Base-by-base conservation (phyloP, 2,888 invertebrate genomes). In the Cremastobaeus sp. region DNA sequence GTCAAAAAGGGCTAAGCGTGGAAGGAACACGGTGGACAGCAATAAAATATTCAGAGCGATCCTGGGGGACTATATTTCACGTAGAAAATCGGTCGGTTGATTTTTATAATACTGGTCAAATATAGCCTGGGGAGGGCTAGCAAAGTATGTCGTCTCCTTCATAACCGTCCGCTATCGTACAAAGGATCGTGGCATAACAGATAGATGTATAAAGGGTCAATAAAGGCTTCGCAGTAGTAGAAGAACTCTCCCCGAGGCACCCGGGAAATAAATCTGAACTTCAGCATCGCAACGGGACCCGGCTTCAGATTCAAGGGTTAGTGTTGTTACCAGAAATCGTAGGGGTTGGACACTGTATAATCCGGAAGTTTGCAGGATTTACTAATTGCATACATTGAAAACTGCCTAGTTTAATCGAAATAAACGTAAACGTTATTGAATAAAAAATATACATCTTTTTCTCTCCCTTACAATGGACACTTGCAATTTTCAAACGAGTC, bases 61-160 rank as follows among this genome's bases (percentile, higher is more conserved):
- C 81, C 82, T 83, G 73, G 76, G 86, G 86, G 85, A 81, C 82
- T 82, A 87, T 87, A 87, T 86, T 87, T 87, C 84, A 87, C 82
- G 83, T 82, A 85, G 86, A 84, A 87, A 87, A 87, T 87, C 87
- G 87, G 86, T 87, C 86, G 87, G 86, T 87, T 87, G 87, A 87
- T 87, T 87, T 87, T 87, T 87, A 87, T 87, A 87, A 87, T 87
- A 86, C 87, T 87, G 87, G 87, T 86, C 87, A 87, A 87, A 87
- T 87, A 87, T 85, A 85, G 87, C 85, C 84, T 83, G 80, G 86
- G 86, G 86, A 85, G 57, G 75, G 75, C 73, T 74, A 66, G 77
- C 79, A 76, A 76, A 82, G 81, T 76, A 77, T 78, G 77, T 77
- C 79, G 79, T 79, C 79, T 79, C 80, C 79, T 81, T 84, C 80